Conservation (phyloP, 2,113 vertebrate genomes). For the Fulica atra region DNA sequence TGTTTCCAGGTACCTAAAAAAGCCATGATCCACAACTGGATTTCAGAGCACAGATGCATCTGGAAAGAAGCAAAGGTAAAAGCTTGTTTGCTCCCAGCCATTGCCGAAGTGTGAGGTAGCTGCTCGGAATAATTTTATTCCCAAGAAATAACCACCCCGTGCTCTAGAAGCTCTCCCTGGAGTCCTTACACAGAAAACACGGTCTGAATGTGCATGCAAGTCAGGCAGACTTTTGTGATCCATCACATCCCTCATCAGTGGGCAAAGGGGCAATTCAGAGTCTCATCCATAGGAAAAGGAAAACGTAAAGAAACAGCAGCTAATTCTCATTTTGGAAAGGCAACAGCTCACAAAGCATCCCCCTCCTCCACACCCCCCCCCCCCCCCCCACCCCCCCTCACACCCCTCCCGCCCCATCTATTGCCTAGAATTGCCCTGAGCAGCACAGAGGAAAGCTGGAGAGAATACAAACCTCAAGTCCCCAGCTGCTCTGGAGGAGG, state of each 20-base stretch:
- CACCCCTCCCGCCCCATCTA: not conserved
- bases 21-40: slow-evolving; percentile 76
- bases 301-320: not conserved
- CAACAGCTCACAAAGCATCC: not conserved
- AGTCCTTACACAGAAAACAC: slow-evolving; percentile 3
- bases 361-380: not conserved
- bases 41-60: slow-evolving; percentile 77
- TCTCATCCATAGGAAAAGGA: not conserved
- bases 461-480: not conserved
- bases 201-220: slow-evolving; percentile 39
- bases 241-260: not conserved
- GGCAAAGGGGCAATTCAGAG: not conserved
- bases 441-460: not conserved
- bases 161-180: slow-evolving; percentile 34
- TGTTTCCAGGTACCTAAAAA: slow-evolving; percentile 58
- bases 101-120: slow-evolving; percentile 79
- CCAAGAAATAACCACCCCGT: not conserved
- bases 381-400: not conserved
- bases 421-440: not conserved
- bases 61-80: slow-evolving; percentile 80
- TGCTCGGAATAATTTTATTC: not conserved
- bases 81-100: slow-evolving; percentile 82
- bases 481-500: not conserved
- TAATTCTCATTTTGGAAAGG: not conserved
- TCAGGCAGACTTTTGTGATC: slow-evolving; percentile 13